phyloP scores from a whole-genome alignment of 2,888 invertebrate genomes.

The Anodontia alba region DNA sequence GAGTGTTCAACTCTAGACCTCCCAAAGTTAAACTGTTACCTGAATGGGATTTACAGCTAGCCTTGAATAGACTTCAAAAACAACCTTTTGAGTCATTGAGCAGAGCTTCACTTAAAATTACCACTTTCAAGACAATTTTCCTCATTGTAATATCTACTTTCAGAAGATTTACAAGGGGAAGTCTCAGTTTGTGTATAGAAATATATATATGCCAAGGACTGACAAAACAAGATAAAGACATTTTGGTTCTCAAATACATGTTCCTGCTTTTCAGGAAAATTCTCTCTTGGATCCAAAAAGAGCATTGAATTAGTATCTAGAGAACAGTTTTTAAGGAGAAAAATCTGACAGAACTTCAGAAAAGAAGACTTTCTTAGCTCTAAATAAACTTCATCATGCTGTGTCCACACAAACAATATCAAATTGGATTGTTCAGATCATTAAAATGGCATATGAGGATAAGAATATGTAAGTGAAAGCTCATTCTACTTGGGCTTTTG shows the following conservation, averaged over 20 bases:
- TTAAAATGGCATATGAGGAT: constrained; percentile 37
- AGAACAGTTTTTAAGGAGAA: not conserved
- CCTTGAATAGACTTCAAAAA: constrained; percentile 26
- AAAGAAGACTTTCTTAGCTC: constrained; percentile 42
- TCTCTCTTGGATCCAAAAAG: constrained; percentile 32
- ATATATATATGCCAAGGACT: constrained; percentile 28
- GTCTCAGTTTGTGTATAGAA: constrained; percentile 9
- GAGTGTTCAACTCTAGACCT: constrained; percentile 36
- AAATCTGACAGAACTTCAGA: not conserved
- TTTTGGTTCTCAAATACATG: too few species aligned
- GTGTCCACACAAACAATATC: constrained; percentile 48
- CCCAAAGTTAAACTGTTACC: constrained; percentile 28
- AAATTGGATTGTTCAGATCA: constrained; percentile 41
- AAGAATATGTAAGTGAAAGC: constrained; percentile 28
- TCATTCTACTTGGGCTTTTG: constrained; percentile 37
- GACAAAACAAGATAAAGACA: constrained; percentile 37
- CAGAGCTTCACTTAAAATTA: constrained; percentile 22
- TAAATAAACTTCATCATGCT: constrained; percentile 46
- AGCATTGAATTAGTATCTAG: constrained; percentile 1
- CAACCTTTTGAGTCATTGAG: constrained; percentile 39
- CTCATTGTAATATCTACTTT: constrained; percentile 32
- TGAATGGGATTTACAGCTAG: constrained; percentile 42
- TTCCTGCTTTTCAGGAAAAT: constrained; percentile 32
- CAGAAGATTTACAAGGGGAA: constrained; percentile 22
- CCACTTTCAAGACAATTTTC: constrained; percentile 27